Evolutionary conservation across 2,113 vertebrate genomes (phyloP).

Genomic region (Eclectus roratus): DNA sequence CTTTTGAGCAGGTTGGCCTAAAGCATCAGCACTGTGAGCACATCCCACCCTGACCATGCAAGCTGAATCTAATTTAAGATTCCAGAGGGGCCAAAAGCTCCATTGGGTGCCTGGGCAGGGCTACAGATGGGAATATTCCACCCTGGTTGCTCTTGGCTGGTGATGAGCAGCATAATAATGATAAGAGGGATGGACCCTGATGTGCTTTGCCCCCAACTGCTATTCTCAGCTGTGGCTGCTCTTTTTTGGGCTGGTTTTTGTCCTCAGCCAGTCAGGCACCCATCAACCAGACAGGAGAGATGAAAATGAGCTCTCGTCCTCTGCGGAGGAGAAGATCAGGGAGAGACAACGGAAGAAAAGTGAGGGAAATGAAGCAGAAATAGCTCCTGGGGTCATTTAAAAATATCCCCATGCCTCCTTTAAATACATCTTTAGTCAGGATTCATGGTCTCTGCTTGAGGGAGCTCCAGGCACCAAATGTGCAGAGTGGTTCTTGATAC

Average conservation of each 20-base stretch:
- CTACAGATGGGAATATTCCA: neutral
- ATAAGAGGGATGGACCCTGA: neutral
- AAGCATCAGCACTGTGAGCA: rapidly evolving
- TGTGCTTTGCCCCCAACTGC: neutral
- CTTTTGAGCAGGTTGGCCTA: neutral
- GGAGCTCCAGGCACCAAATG: conserved; percentile 38
- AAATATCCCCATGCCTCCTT: conserved; percentile 54
- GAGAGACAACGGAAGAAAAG: neutral
- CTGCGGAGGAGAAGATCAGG: neutral
- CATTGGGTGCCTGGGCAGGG: neutral
- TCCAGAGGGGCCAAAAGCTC: neutral
- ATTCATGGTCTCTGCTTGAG: conserved; percentile 42
- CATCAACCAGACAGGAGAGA: conserved; percentile 7
- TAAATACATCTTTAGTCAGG: conserved; percentile 42
- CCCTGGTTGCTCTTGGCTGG: neutral
- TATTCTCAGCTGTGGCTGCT: neutral
- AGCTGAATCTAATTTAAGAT: neutral
- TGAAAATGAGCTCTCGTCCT: conserved; percentile 42
- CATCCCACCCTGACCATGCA: rapidly evolving
- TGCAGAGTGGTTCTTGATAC: neutral
- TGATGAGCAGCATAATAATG: neutral
- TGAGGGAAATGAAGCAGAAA: conserved; percentile 57
- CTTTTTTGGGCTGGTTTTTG: neutral
- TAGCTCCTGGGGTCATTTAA: conserved; percentile 69
- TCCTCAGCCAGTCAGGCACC: neutral